Evolutionary conservation across 2,113 vertebrate species (phyloP).

Genomic region (Mobula birostris): DNA sequence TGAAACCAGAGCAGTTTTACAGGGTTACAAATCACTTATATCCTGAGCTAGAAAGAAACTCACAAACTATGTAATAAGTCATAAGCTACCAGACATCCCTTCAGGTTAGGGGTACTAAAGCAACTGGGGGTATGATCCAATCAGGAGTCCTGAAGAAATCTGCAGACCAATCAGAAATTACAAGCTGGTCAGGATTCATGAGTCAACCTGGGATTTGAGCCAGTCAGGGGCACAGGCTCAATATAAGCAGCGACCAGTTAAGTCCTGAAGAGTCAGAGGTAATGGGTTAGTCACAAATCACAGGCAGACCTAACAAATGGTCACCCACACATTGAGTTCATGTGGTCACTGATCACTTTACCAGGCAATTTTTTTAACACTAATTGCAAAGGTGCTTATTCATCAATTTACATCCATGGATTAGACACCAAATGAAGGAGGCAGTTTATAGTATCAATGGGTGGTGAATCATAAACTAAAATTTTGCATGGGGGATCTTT

Average conservation of each 20-base stretch:
- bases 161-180: too few species aligned
- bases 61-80: too few species aligned
- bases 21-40: too few species aligned
- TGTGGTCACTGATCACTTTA: neutral
- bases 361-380: neutral
- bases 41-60: too few species aligned
- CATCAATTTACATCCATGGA: neutral
- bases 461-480: neutral
- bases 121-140: too few species aligned
- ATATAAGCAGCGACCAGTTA: neutral
- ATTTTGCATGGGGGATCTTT: neutral
- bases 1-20: neutral
- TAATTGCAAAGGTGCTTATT: neutral
- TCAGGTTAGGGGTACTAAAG: too few species aligned
- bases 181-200: too few species aligned
- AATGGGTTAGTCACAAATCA: neutral
- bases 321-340: neutral
- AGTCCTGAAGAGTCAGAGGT: neutral
- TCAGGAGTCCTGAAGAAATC: too few species aligned
- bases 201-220: too few species aligned
- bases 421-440: neutral
- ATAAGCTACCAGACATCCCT: too few species aligned
- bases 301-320: neutral
- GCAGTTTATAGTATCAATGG: neutral
- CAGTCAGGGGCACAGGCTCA: too few species aligned